Base-by-base conservation (phyloP, 2,888 invertebrate genomes). In the Oscheius sp. region DNA sequence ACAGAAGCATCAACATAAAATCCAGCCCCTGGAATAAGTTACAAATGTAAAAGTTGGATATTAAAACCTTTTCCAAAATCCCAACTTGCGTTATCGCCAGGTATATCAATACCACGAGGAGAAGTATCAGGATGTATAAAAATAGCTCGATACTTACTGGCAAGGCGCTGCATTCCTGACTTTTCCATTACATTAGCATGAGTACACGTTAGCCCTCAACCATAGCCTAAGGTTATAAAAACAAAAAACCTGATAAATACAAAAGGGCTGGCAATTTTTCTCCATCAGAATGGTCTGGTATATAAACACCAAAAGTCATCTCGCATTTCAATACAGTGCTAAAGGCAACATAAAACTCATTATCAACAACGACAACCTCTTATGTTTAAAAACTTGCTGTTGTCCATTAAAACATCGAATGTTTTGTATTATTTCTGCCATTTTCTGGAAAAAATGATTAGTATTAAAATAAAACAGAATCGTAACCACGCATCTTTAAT, bases 131-230 rank as follows among this genome's bases (percentile, higher is more conserved):
- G 95, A 70, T 92, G 92, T 2, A 98, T 93, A 62, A 98, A 90
- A 73, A 94, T 91, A 2, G 98, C 30, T n/a, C 78, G 69, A 41
- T 75, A 63, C n/a, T 72, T 45, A 9, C 74, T 74, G 3, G 97
- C 97, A 88, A 92, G 91, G 88, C 90, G 90, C 89, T 98, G 98
- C 72, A 93, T 92, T n/a, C 95, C 96, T 50, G 94, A 91, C 88
- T 98, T 98, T 59, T 92, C 91, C 73, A 95, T 92, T 85, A 97
- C 95, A 88, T 98, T 98, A 84, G 93, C 92, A 87, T 98, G 96
- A 12, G 91, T 94, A 87, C 97, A 97, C 0, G 93, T 93, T 32
- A 97, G 89, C 0, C 77, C 77, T 71, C 4, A 51, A 33, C 14
- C 12, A 1, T 0, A 17, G 9, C 17, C 3, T 8, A 2, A 1